Evolutionary conservation across 2,113 vertebrate genomes (phyloP).

Genomic region (Catharus bicknelli): DNA sequence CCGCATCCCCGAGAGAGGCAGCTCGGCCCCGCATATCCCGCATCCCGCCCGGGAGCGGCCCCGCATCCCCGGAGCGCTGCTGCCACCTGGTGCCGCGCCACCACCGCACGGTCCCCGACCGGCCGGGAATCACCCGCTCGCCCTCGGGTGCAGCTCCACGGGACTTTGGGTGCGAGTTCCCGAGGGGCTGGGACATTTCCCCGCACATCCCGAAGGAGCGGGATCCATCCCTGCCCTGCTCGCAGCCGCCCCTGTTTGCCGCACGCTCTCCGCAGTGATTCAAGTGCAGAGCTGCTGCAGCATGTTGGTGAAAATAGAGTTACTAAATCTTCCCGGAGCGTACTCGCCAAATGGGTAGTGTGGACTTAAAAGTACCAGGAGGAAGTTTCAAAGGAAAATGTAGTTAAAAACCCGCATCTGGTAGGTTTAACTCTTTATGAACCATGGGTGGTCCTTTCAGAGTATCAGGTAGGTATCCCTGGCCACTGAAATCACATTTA

Average conservation of each 20-base stretch:
- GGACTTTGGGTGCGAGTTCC: background rate
- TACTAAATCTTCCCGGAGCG: background rate
- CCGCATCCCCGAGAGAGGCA: background rate
- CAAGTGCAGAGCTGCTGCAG: background rate
- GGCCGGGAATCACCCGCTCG: fast-evolving
- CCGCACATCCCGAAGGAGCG: background rate
- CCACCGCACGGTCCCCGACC: background rate
- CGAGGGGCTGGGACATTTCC: background rate
- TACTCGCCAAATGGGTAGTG: background rate
- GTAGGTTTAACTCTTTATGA: background rate
- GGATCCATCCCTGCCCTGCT: background rate
- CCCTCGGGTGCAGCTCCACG: fast-evolving
- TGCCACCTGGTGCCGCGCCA: conserved; percentile 39
- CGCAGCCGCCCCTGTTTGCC: fast-evolving
- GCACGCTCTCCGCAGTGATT: fast-evolving
- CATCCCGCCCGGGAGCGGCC: no score
- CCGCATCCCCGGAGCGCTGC: conserved; percentile 27
- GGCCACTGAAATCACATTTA: background rate
- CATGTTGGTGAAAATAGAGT: background rate
- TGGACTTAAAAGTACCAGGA: background rate
- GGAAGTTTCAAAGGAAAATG: background rate
- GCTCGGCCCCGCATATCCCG: no score
- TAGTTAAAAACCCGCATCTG: background rate
- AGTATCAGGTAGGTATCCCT: background rate
- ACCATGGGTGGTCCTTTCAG: background rate